Evolutionary conservation across 2,113 vertebrate genomes (phyloP).

Genomic region (Glaucomys volans): DNA sequence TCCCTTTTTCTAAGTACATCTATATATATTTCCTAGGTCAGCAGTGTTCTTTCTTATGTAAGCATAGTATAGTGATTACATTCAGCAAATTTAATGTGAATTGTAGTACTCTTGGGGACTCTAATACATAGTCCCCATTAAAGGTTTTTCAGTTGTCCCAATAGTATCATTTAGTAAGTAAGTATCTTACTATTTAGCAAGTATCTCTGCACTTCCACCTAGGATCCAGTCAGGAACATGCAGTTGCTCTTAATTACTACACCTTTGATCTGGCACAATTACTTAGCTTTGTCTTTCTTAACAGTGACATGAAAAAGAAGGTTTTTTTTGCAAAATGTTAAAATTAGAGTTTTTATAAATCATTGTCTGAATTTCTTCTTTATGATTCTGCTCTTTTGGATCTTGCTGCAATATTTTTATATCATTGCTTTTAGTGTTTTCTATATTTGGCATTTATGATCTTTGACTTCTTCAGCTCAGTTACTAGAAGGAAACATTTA

Average conservation of each 20-base stretch:
- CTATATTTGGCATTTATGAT: not conserved
- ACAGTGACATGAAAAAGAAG: not conserved
- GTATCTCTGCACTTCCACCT: not conserved
- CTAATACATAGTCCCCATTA: not conserved
- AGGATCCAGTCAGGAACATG: not conserved
- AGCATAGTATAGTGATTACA: not conserved
- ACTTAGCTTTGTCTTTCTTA: not conserved
- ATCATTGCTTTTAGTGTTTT: not conserved
- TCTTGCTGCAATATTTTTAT: not conserved
- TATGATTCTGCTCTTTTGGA: constrained; percentile 23
- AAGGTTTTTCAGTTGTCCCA: not conserved
- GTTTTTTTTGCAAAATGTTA: constrained; percentile 60
- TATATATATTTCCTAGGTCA: not conserved
- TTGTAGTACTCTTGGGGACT: not conserved
- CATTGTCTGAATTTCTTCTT: constrained; percentile 40
- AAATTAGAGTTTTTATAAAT: constrained; percentile 52
- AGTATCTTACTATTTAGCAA: too few relatives aligned
- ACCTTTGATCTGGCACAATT: not conserved
- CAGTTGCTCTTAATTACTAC: not conserved
- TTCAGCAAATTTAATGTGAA: not conserved
- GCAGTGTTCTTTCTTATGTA: not conserved
- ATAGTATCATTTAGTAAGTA: too few relatives aligned
- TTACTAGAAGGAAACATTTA: constrained; percentile 40
- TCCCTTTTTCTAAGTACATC: not conserved
- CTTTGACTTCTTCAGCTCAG: constrained; percentile 9